Evolutionary conservation across 2,797 vertebrate genomes (phyloP), one percentile per base, ranked within the genome.

Genomic region (Limnodromus scolopaceus): DNA sequence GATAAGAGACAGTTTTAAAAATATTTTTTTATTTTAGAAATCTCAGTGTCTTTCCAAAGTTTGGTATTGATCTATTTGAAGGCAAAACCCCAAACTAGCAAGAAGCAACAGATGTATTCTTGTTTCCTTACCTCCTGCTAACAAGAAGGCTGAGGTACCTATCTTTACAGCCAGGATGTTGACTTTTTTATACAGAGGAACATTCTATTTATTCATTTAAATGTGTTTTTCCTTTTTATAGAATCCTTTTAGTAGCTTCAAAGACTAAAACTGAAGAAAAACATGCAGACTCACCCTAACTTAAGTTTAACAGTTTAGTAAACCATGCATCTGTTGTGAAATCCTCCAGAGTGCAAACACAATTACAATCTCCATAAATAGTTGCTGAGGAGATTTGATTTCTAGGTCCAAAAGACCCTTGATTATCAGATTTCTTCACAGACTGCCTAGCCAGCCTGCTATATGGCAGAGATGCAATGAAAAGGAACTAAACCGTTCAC

Each of bases 371-470:
- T 91, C 3, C 20, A 84, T 77, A 94, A 95, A 96, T 23, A 89
- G 80, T 53, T 54, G 2, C 80, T 43, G 24, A 96, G 92, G 74
- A 95, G 61, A 96, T 95, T 95, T 87, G 63, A 49, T 91, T 97
- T 96, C 95, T 55, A 66, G 87, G 92, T 77, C 83, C 75, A 78
- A 93, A 96, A 96, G 84, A 64, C 39, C 43, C 63, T 91, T 93
- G 87, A 90, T 93, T 90, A 93, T 89, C 81, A 88, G 79, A 93
- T 76, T 76, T 91, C 75, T 88, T 94, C 78, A 95, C 70, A 89
- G 84, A 74, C 61, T 90, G 94, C 91, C 61, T 87, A 91, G 89
- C 72, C 93, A 94, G 81, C 48, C 86, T 95, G 49, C 69, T 77
- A 60, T 34, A 87, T 11, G 49, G 34, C 20, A 86, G 72, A 71